phyloP scores from a whole-genome alignment of 2,797 vertebrate genomes.

The Phrynocephalus forsythii region DNA sequence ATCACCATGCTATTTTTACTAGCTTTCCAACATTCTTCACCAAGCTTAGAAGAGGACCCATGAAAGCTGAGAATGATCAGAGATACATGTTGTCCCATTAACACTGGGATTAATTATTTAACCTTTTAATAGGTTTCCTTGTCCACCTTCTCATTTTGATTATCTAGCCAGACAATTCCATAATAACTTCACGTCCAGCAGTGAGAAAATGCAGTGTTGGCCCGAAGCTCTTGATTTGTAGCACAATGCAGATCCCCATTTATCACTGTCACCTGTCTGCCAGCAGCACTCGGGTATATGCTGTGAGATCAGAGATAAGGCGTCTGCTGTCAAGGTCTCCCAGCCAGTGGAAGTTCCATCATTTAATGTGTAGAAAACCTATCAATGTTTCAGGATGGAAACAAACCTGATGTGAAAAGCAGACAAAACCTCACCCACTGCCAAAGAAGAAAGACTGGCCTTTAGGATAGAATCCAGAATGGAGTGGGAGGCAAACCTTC shows the following conservation, averaged over 20 bases:
- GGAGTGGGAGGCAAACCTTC: not conserved
- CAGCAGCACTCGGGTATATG: constrained; percentile 1
- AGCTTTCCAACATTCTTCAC: not conserved
- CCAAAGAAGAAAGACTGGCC: not conserved
- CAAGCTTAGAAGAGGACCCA: not conserved
- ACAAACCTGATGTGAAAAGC: not conserved
- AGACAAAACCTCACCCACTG: not conserved
- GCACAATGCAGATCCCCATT: constrained; percentile 24
- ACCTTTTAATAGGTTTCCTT: not conserved
- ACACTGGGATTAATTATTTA: constrained; percentile 11
- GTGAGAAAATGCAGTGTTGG: not conserved
- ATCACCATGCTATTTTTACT: not conserved
- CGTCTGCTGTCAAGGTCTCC: not conserved
- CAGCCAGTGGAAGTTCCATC: not conserved
- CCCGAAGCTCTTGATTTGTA: not conserved
- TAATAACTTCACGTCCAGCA: not conserved
- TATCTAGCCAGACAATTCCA: not conserved
- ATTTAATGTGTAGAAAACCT: not conserved
- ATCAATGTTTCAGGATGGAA: constrained; percentile 5
- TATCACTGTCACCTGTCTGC: constrained; percentile 20
- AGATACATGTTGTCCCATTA: not conserved
- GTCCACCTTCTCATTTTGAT: not conserved
- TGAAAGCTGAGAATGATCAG: not conserved
- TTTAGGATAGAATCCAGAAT: not conserved
- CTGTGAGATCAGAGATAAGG: constrained; percentile 19